Percentiles rank a stretch among this genome's conserved stretches.
These are phyloP conservation scores for Caenorhabditis briggsae DNA, from an alignment of 1,140 invertebrate genomes.

Conservation along the genomic window DNA sequence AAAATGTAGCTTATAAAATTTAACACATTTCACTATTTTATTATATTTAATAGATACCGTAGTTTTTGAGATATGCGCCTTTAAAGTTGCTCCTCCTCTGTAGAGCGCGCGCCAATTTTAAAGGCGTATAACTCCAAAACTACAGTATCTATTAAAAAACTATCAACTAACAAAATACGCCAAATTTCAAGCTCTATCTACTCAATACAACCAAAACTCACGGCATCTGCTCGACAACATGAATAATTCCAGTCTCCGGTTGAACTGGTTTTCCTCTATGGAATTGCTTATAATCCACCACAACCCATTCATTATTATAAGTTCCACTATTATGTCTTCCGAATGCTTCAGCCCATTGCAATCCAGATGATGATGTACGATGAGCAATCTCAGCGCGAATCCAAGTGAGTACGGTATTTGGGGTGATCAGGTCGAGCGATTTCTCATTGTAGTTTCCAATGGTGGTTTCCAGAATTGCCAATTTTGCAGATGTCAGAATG, in stretches of 20 bases:
- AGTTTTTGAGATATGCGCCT: too few species aligned
- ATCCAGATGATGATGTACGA: constrained; percentile 79
- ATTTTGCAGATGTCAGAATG: constrained; percentile 58
- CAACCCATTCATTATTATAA: constrained; percentile 89
- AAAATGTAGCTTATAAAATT: too few species aligned
- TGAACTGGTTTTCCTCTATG: constrained; percentile 82
- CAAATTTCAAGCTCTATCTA: too few species aligned
- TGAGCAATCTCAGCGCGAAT: constrained; percentile 83
- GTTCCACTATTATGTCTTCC: constrained; percentile 84
- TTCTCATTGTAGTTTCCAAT: constrained; percentile 83
- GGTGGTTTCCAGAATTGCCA: constrained; percentile 83
- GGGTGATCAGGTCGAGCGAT: constrained; percentile 81
- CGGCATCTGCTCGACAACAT: constrained; percentile 87
- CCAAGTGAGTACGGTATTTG: constrained; percentile 76
- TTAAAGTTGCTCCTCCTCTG: too few species aligned
- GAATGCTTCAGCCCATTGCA: constrained; percentile 83
- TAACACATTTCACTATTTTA: too few species aligned
- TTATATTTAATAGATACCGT: too few species aligned
- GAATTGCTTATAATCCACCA: constrained; percentile 79
- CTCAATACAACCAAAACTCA: constrained; percentile 78
- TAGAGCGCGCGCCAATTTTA: too few species aligned
- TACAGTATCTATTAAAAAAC: too few species aligned
- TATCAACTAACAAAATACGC: too few species aligned
- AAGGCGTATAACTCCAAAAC: too few species aligned
- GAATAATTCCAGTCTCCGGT: constrained; percentile 81